These are phyloP conservation scores for Diarsia mendica DNA, from an alignment of 2,888 invertebrate species.

Conservation along the genomic window DNA sequence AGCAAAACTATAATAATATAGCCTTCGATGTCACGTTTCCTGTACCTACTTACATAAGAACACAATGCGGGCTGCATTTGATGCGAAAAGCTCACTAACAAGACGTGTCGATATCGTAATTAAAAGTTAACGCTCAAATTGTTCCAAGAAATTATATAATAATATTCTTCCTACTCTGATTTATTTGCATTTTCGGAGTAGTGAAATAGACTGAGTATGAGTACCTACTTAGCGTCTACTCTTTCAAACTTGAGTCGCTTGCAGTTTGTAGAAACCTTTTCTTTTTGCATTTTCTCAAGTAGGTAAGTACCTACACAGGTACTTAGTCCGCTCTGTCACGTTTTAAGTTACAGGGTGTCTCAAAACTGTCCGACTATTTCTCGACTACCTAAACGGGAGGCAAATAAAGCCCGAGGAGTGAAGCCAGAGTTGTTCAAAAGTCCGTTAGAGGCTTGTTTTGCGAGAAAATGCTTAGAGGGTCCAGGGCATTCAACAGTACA, in stretches of 20 bases:
- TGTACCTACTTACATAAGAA: background rate
- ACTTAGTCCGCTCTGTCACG: background rate
- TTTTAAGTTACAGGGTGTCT: constrained; percentile 1
- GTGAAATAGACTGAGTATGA: constrained; percentile 6
- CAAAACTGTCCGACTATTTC: background rate
- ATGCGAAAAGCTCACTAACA: background rate
- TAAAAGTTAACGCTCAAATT: background rate
- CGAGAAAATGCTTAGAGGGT: background rate
- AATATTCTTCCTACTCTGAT: background rate
- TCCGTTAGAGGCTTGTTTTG: background rate
- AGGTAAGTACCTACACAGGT: constrained; percentile 1
- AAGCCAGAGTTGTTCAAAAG: background rate
- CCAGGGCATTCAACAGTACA: constrained; percentile 1
- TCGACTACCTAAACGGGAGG: background rate
- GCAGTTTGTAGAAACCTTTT: constrained; percentile 14
- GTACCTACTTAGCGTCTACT: constrained; percentile 2
- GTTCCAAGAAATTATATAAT: background rate
- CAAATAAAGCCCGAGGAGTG: background rate
- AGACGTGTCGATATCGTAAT: background rate
- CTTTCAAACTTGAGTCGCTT: constrained; percentile 12
- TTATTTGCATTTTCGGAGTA: constrained; percentile 12
- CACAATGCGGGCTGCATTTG: background rate
- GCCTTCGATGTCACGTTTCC: constrained; percentile 1
- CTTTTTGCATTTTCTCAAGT: constrained; percentile 28
- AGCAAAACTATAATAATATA: background rate